Conservation (phyloP, 2,797 vertebrate genomes). For the Ataeniobius toweri region DNA sequence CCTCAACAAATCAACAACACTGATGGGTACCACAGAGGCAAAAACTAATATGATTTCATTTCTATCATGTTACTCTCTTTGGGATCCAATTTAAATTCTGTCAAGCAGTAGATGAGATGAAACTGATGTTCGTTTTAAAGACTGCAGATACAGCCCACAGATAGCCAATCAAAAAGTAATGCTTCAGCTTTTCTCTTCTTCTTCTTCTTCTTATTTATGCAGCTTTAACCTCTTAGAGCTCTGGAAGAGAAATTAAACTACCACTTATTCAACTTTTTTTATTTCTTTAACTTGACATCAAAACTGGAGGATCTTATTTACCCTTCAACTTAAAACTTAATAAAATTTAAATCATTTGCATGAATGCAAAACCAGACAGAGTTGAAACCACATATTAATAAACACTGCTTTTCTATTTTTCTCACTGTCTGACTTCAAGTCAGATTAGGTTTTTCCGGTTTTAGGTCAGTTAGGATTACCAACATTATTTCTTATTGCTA, state of each 20-base stretch:
- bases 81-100: slow-evolving; percentile 75
- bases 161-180: slow-evolving; percentile 69
- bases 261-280: slow-evolving; percentile 29
- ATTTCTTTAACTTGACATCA: slow-evolving; percentile 33
- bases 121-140: slow-evolving; percentile 67
- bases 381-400: neutral
- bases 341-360: slow-evolving; percentile 38
- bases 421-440: neutral
- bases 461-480: neutral
- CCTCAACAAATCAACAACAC: slow-evolving; percentile 52
- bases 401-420: neutral
- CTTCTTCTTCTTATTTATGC: slow-evolving; percentile 44
- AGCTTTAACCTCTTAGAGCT: slow-evolving; percentile 48
- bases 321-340: slow-evolving; percentile 37
- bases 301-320: slow-evolving; percentile 25
- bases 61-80: slow-evolving; percentile 60
- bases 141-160: slow-evolving; percentile 47
- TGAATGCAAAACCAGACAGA: neutral
- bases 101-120: slow-evolving; percentile 70
- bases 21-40: slow-evolving; percentile 34
- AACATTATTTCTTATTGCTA: neutral
- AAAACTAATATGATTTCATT: slow-evolving; percentile 57
- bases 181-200: slow-evolving; percentile 20
- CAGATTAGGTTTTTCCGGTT: neutral
- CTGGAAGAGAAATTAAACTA: slow-evolving; percentile 55